Percentiles rank a stretch among this genome's conserved stretches.
Evolutionary conservation across 2,113 vertebrate species (phyloP).

Genomic region (Saguinus imperator): DNA sequence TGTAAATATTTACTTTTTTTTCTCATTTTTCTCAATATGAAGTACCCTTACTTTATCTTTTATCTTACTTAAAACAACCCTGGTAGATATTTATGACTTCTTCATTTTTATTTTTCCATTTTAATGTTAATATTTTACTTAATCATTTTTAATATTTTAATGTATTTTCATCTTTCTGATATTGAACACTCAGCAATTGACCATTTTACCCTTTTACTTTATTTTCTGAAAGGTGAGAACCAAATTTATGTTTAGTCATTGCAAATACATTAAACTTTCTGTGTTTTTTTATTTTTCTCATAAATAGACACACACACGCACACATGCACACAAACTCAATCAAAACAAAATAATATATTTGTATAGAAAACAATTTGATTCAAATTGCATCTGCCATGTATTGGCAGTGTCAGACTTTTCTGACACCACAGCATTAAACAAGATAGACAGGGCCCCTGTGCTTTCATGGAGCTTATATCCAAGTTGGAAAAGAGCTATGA

Average conservation of each 20-base stretch:
- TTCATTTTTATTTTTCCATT: background rate
- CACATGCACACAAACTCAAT: background rate
- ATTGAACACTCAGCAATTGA: background rate
- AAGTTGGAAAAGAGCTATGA: background rate
- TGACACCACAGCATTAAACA: background rate
- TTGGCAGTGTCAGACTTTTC: background rate
- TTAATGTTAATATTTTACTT: conserved; percentile 2
- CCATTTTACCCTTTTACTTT: background rate
- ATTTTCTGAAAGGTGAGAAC: background rate
- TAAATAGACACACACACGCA: background rate
- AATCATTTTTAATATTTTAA: background rate
- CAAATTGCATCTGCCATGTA: background rate
- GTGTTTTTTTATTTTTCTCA: background rate
- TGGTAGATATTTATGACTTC: background rate
- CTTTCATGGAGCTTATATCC: background rate
- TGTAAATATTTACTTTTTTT: background rate
- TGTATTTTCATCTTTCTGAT: background rate
- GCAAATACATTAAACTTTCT: background rate
- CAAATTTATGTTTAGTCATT: background rate
- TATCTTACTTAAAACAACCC: background rate
- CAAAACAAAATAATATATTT: background rate
- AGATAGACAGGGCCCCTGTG: background rate
- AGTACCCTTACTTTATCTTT: background rate
- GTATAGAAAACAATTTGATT: background rate
- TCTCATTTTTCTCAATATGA: background rate